Evolutionary conservation across 2,113 vertebrate genomes (phyloP), one percentile per base, ranked within the genome.

Genomic region (Amphiprion ocellaris): DNA sequence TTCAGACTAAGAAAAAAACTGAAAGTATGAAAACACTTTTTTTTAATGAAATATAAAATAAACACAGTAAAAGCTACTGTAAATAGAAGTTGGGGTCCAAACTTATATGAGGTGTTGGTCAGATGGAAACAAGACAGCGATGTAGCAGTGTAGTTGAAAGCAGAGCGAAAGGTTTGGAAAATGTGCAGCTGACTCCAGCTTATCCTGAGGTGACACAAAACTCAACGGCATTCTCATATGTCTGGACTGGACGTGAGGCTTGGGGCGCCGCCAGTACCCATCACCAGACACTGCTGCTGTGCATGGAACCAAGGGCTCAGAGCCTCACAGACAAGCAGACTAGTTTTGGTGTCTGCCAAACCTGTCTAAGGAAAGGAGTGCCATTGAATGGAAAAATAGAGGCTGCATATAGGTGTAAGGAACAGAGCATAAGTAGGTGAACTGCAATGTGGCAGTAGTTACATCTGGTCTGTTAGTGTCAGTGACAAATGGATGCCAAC

Each of bases 151-250:
- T 65, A 79, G 82, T 74, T 80, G 63, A 87, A 87, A 70, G 60
- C 80, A 62, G 55, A 77, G 56, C 28, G 50, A 89, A 54, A 78
- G 56, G 17, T 87, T 87, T 1, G 85, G 87, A 87, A 89, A 87
- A 90, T 87, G 72, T 84, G 85, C 53, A 69, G 69, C 77, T 21
- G 66, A 86, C 71, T 92, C 82, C 87, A 91, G 16, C 17, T 70
- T 92, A 88, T 90, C 89, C 92, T 88, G 83, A 87, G 82, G 87
- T 91, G 92, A 92, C 93, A 91, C 88, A 76, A 86, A 77, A 71
- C 82, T 82, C 68, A 87, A 92, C 55, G 53, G 80, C 84, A 90
- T 93, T 93, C 87, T 94, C 90, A 87, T 84, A 92, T 90, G 89
- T 92, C 88, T 88, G 87, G 84, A 85, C 65, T 84, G 90, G 88